A percentile compares a stretch with the other conserved stretches of the same genome.
Evolutionary conservation across 2,113 vertebrate genomes (phyloP).

Genomic region (Hoplias malabaricus): DNA sequence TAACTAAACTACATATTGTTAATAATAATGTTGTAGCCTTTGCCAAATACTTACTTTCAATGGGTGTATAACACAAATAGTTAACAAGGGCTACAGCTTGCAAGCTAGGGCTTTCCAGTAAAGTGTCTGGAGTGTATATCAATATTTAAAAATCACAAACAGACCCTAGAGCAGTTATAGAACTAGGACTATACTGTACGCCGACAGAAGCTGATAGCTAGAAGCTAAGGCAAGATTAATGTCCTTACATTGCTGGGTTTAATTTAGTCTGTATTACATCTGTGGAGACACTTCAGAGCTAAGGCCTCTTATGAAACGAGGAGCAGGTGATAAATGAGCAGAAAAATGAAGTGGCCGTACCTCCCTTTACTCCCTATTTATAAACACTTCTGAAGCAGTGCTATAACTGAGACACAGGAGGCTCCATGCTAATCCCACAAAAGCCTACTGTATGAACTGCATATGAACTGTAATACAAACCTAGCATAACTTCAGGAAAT

Average conservation of each 20-base stretch:
- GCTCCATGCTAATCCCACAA: background rate
- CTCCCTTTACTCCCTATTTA: conserved; percentile 7
- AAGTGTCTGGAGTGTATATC: too few species aligned
- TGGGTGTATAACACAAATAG: too few species aligned
- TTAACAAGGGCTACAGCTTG: too few species aligned
- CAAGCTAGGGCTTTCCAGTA: too few species aligned
- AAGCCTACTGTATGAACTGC: background rate
- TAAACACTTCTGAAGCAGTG: background rate
- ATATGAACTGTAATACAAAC: background rate
- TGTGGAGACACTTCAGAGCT: conserved; percentile 7
- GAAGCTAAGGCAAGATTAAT: conserved; percentile 28
- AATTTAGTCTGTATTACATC: conserved; percentile 34
- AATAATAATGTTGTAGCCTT: too few species aligned
- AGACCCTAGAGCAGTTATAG: background rate
- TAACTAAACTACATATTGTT: too few species aligned
- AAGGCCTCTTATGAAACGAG: background rate
- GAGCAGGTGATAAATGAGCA: background rate
- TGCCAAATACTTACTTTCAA: too few species aligned
- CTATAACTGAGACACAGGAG: background rate
- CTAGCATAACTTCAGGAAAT: too few species aligned
- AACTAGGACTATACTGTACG: background rate
- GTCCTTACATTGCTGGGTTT: conserved; percentile 26
- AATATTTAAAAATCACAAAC: too few species aligned
- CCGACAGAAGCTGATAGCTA: background rate
- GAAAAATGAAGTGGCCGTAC: background rate